Conservation (phyloP, 2,888 invertebrate genomes). For the Drosophila basisetae region DNA sequence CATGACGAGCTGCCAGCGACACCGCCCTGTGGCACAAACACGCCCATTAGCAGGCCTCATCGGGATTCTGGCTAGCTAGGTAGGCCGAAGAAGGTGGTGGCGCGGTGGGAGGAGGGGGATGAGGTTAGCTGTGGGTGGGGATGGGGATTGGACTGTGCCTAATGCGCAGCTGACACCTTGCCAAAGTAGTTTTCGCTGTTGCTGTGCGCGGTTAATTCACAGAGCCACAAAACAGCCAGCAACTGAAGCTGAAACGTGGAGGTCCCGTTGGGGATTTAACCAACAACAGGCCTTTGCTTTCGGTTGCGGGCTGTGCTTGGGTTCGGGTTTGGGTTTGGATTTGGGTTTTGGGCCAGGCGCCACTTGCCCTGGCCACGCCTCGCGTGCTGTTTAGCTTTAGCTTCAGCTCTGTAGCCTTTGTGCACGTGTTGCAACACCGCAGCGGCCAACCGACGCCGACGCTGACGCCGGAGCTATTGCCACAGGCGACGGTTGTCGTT, state of each 20-base stretch:
- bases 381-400: background rate
- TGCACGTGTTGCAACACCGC: constrained; percentile 75
- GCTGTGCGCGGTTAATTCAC: constrained; percentile 62
- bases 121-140: background rate
- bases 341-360: constrained; percentile 14
- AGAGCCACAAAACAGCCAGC: constrained; percentile 27
- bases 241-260: constrained; percentile 36
- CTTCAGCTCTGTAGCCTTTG: constrained; percentile 15
- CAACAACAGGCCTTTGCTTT: constrained; percentile 43
- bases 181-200: constrained; percentile 79
- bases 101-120: background rate
- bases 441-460: constrained; percentile 6
- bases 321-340: background rate
- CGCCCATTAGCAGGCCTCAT: constrained; percentile 72
- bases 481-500: constrained; percentile 50
- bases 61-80: constrained; percentile 21
- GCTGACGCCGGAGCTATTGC: constrained; percentile 36
- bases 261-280: constrained; percentile 65
- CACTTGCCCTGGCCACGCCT: constrained; percentile 26
- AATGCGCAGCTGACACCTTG: constrained; percentile 79
- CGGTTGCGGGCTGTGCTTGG: background rate
- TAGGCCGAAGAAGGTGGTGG: constrained; percentile 12
- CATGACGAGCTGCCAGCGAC: constrained; percentile 80
- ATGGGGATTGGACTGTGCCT: constrained; percentile 42
- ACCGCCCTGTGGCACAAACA: constrained; percentile 55